Evolutionary conservation across 2,797 vertebrate genomes (phyloP), one percentile per base, ranked within the genome.

Genomic region (Chrysocyon brachyurus): DNA sequence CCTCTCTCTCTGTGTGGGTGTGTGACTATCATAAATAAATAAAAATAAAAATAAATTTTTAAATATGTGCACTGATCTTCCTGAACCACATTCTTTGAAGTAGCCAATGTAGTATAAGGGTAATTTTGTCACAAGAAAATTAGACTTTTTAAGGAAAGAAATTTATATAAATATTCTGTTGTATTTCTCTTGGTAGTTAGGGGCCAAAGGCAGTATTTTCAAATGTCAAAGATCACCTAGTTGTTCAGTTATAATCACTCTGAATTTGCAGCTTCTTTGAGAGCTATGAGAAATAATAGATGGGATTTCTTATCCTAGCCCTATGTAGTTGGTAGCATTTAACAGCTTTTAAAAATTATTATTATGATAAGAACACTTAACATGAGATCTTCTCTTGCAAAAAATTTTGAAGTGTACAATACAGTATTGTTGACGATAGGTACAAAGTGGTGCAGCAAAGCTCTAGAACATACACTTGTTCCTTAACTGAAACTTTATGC

Each of bases 141-240:
- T 28, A 87, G n/a, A 57, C 40, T 33, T 72, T 87, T 87, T 46
- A 61, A 78, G 95, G 46, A 81, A 92, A 83, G n/a, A 59, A 64
- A 59, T 64, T 31, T 70, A 11, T 64, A 36, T 68, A 91, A 73
- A 81, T 92, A 52, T 59, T 70, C 54, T 96, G 97, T 87, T 36
- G 17, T 68, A 28, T 92, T 75, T 95, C n/a, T 90, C 17, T 88
- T 63, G 54, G 61, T 77, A 84, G 68, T 84, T 75, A 26, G 21
- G 31, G 31, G 3, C 16, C 46, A 28, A 16, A 40, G 36, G 14
- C 46, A 87, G 24, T 56, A 21, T 5, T 81, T 95, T 90, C 15
- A 66, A n/a, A 56, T 52, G 78, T 79, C 77, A 86, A 5, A 2
- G 12, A 54, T 79, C 52, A 72, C 6, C 7, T 72, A 56, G 0